Percentiles rank a stretch among this genome's conserved stretches.
These are phyloP conservation scores for Hirtodrosophila cameraria DNA, from an alignment of 2,888 invertebrate genomes.

Conservation along the genomic window DNA sequence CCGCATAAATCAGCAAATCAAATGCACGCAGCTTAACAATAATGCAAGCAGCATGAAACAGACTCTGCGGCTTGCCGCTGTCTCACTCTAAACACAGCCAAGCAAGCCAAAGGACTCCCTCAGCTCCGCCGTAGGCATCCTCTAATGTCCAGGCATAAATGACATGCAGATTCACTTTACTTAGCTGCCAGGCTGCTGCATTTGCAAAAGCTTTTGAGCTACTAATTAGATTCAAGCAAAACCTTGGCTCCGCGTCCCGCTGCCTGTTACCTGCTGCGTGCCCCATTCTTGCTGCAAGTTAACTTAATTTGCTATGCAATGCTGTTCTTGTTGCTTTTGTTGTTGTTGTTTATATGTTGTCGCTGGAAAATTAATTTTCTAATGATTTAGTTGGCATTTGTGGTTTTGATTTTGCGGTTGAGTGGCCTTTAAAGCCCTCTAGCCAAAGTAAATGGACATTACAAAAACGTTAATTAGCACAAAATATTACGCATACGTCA, in stretches of 20 bases:
- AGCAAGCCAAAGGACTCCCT: too few relatives aligned
- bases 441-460: slow-evolving; percentile 35
- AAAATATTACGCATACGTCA: slow-evolving; percentile 47
- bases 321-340: slow-evolving; percentile 32
- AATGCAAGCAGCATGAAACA: slow-evolving; percentile 37
- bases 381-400: slow-evolving; percentile 75
- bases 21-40: slow-evolving; percentile 52
- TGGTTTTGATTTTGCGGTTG: slow-evolving; percentile 74
- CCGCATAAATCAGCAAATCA: slow-evolving; percentile 57
- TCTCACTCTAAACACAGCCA: too few relatives aligned
- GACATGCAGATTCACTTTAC: slow-evolving; percentile 71
- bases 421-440: slow-evolving; percentile 56
- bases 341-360: slow-evolving; percentile 25
- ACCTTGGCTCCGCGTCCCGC: background rate
- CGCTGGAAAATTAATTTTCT: slow-evolving; percentile 70
- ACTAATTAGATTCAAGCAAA: slow-evolving; percentile 71
- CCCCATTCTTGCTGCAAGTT: slow-evolving; percentile 31
- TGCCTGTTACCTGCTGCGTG: slow-evolving; percentile 14
- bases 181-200: slow-evolving; percentile 39
- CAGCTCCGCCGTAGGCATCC: background rate
- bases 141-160: slow-evolving; percentile 68
- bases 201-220: slow-evolving; percentile 65
- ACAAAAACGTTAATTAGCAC: slow-evolving; percentile 63
- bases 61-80: background rate
- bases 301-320: slow-evolving; percentile 73